phyloP scores from a whole-genome alignment of 2,888 invertebrate genomes.

The Alsophila aescularia region DNA sequence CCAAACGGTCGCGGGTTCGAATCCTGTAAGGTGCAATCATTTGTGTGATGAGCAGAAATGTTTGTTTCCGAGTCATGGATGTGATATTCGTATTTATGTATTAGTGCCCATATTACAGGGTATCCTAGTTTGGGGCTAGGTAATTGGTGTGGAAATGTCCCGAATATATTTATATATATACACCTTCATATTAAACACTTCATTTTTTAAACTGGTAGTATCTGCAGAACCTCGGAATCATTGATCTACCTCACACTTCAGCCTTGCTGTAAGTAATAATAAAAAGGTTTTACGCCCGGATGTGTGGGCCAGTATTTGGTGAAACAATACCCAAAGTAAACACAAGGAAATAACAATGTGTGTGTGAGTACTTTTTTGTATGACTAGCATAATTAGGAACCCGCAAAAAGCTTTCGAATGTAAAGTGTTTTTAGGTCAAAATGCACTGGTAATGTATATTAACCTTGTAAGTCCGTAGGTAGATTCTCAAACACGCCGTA shows the following conservation, averaged over 20 bases:
- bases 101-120: too few relatives aligned
- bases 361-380: conserved; percentile 33
- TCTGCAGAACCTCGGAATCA: not conserved
- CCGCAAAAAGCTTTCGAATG: conserved; percentile 45
- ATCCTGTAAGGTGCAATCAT: too few relatives aligned
- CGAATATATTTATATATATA: too few relatives aligned
- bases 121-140: too few relatives aligned
- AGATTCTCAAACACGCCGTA: conserved; percentile 41
- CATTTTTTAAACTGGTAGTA: not conserved
- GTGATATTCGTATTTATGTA: too few relatives aligned
- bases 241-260: conserved; percentile 12
- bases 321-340: conserved; percentile 58
- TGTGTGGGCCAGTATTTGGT: conserved; percentile 54
- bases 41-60: too few relatives aligned
- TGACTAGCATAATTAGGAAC: conserved; percentile 28
- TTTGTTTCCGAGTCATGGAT: too few relatives aligned
- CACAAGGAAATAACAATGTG: conserved; percentile 49
- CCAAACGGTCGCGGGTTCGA: too few relatives aligned
- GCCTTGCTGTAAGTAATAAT: conserved; percentile 9
- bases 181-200: not conserved
- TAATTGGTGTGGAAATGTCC: too few relatives aligned
- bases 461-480: conserved; percentile 17
- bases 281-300: conserved; percentile 39
- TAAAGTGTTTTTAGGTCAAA: conserved; percentile 25
- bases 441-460: conserved; percentile 2